Conservation (phyloP, 2,888 invertebrate genomes). For the Caenorhabditis doughertyi region DNA sequence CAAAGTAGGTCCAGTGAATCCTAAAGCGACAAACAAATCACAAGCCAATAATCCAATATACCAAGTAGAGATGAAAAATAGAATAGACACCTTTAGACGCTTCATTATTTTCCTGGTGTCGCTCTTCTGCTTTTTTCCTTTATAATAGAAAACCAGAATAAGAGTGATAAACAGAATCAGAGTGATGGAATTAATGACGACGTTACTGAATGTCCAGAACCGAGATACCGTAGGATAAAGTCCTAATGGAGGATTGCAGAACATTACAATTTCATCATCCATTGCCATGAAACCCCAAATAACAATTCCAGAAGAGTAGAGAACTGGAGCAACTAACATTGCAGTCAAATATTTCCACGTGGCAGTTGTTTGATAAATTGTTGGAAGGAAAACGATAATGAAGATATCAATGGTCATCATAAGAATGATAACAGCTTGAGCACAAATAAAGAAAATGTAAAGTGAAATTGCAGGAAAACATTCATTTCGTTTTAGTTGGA, state of each 20-base stretch:
- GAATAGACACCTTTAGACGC: constrained; percentile 43
- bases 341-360: constrained; percentile 39
- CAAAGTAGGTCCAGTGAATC: constrained; percentile 45
- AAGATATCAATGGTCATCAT: constrained; percentile 60
- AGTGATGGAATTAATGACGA: constrained; percentile 44
- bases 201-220: constrained; percentile 45
- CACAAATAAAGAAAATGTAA: constrained; percentile 61
- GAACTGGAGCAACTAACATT: constrained; percentile 15
- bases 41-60: constrained; percentile 41
- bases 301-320: constrained; percentile 23
- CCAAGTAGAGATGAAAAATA: constrained; percentile 56
- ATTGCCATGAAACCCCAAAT: constrained; percentile 42
- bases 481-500: constrained; percentile 35
- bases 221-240: constrained; percentile 39
- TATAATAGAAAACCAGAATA: constrained; percentile 43
- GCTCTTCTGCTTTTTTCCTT: constrained; percentile 51
- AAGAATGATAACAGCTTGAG: constrained; percentile 55
- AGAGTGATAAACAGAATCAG: constrained; percentile 30
- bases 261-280: constrained; percentile 51
- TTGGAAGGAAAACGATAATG: constrained; percentile 43
- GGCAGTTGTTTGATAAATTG: constrained; percentile 38
- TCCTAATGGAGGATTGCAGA: constrained; percentile 48
- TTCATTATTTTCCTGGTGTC: constrained; percentile 50
- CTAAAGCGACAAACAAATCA: constrained; percentile 43
- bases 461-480: constrained; percentile 48